Evolutionary conservation across 1,140 invertebrate species (phyloP).

Genomic region (Papilio polyxenes): DNA sequence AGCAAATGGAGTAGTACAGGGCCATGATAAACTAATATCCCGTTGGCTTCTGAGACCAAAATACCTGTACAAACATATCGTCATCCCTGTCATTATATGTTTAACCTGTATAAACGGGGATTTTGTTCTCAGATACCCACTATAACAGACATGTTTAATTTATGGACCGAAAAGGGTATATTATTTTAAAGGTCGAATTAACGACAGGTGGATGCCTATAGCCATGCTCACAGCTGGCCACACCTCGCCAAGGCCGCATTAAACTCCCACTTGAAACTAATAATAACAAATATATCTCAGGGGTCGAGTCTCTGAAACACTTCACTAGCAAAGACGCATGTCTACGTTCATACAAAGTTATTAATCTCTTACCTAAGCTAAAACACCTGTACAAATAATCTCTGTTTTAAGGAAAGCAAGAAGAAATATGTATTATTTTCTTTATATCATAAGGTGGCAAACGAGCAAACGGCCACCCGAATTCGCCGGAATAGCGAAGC

Average conservation of each 20-base stretch:
- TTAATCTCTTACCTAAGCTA: not conserved
- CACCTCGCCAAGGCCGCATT: not conserved
- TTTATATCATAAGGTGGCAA: too few species aligned
- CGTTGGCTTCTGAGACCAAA: too few species aligned
- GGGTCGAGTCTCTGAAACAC: conserved; percentile 3
- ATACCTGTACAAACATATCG: too few species aligned
- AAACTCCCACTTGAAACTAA: not conserved
- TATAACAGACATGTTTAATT: not conserved
- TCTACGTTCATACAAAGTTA: not conserved
- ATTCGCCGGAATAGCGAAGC: too few species aligned
- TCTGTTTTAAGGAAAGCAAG: too few species aligned
- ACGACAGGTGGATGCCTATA: conserved; percentile 9
- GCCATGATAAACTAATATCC: not conserved
- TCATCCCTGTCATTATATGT: not conserved
- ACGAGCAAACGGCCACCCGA: too few species aligned
- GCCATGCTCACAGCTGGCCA: not conserved
- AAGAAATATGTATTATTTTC: too few species aligned
- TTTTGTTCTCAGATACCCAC: too few species aligned
- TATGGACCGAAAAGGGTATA: not conserved
- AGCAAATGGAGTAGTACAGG: too few species aligned
- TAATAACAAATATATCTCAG: conserved; percentile 5
- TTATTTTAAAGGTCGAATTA: conserved; percentile 16
- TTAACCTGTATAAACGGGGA: too few species aligned
- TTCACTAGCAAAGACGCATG: not conserved
- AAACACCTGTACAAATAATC: too few species aligned